Evolutionary conservation across 2,888 invertebrate genomes (phyloP).

Genomic region (Eristalis pertinax): DNA sequence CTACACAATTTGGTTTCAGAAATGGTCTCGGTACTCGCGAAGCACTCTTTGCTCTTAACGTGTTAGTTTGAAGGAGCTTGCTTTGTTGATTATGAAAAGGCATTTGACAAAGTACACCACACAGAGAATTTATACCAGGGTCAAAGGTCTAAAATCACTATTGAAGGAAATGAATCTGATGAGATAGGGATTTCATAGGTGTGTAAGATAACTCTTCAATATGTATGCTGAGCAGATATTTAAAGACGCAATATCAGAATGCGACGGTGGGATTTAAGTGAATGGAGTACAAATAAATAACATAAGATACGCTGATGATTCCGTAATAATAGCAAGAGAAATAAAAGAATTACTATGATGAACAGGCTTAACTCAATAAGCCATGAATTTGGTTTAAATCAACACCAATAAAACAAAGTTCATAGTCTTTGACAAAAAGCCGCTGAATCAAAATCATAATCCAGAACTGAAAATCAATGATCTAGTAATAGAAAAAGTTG

Average conservation of each 20-base stretch:
- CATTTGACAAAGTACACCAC: too few relatives aligned
- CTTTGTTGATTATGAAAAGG: too few relatives aligned
- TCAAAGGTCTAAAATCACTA: slow-evolving; percentile 3
- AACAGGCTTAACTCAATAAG: too few relatives aligned
- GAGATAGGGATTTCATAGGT: slow-evolving; percentile 1
- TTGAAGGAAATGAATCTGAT: slow-evolving; percentile 4
- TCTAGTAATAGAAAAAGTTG: neutral
- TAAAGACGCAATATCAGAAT: neutral
- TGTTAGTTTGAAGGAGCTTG: too few relatives aligned
- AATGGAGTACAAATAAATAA: slow-evolving; percentile 12
- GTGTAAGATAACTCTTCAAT: slow-evolving; percentile 10
- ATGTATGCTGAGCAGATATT: slow-evolving; percentile 10
- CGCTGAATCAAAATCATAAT: too few relatives aligned
- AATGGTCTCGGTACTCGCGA: too few relatives aligned
- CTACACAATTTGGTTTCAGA: too few relatives aligned
- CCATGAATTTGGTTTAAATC: too few relatives aligned
- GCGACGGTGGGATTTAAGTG: neutral
- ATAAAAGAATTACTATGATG: too few relatives aligned
- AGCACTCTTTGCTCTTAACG: too few relatives aligned
- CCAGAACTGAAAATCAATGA: neutral
- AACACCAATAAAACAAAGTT: slow-evolving; percentile 3
- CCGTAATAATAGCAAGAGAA: too few relatives aligned
- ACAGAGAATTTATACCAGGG: slow-evolving; percentile 1
- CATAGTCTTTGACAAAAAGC: too few relatives aligned
- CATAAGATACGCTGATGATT: neutral